phyloP scores from a whole-genome alignment of 2,113 vertebrate genomes.

The Megaleporinus macrocephalus region DNA sequence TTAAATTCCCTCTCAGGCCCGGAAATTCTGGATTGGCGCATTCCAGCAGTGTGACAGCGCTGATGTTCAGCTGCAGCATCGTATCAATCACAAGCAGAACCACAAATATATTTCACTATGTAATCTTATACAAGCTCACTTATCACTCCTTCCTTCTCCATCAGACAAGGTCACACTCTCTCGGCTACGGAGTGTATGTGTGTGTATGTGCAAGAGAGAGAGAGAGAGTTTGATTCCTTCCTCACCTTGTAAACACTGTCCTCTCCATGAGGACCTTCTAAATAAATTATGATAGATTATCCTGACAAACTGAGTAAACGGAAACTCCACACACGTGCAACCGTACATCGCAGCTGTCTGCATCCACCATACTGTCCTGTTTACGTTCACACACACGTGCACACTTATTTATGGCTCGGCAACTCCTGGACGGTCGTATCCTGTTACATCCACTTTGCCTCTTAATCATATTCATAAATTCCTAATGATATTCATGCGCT shows the following conservation, averaged over 20 bases:
- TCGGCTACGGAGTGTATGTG: not conserved
- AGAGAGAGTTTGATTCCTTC: not conserved
- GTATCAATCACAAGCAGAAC: not conserved
- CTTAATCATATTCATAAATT: conserved; percentile 35
- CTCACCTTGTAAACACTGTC: conserved; percentile 16
- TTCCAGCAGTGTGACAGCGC: not conserved
- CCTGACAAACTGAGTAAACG: conserved; percentile 27
- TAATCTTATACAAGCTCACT: conserved; percentile 8
- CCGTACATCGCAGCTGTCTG: not conserved
- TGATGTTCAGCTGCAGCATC: not conserved
- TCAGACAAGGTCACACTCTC: not conserved
- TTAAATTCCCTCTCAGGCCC: too few species aligned
- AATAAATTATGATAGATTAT: conserved; percentile 42
- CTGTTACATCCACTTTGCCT: conserved; percentile 22
- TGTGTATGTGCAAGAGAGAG: not conserved
- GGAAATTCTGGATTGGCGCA: too few species aligned
- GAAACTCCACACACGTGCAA: not conserved
- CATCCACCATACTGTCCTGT: not conserved
- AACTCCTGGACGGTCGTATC: not conserved
- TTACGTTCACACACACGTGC: conserved; percentile 27
- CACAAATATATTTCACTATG: not conserved
- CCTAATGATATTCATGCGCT: conserved; percentile 30
- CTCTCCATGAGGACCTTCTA: conserved; percentile 1
- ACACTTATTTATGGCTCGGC: conserved; percentile 32
- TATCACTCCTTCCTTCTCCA: not conserved